Evolutionary conservation across 1,140 invertebrate genomes (phyloP).

Genomic region (Nixonia krombeini): DNA sequence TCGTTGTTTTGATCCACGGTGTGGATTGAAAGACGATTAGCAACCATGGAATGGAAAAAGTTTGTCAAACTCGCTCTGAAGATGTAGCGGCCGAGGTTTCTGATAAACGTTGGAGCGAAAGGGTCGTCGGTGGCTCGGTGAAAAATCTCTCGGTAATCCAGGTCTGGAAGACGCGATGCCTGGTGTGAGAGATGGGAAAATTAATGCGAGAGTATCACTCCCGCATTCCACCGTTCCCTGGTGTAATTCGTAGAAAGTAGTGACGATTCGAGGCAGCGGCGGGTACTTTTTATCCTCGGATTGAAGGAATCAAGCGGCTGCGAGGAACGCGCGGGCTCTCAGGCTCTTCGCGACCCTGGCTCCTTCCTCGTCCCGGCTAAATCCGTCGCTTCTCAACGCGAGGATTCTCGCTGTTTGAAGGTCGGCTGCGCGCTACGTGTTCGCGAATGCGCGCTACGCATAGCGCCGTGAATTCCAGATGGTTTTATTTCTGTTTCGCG

Average conservation of each 20-base stretch:
- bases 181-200: slow-evolving; percentile 9
- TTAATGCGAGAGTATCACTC: slow-evolving; percentile 14
- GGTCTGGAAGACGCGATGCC: slow-evolving; percentile 11
- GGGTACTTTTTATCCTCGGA: slow-evolving; percentile 16
- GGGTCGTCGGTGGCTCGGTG: slow-evolving; percentile 5
- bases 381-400: slow-evolving; percentile 7
- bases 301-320: slow-evolving; percentile 7
- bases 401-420: slow-evolving; percentile 32
- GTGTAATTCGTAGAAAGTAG: slow-evolving; percentile 26
- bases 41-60: slow-evolving; percentile 30
- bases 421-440: slow-evolving; percentile 29
- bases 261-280: slow-evolving; percentile 12
- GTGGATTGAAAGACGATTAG: no score
- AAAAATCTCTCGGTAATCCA: slow-evolving; percentile 16
- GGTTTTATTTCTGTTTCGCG: slow-evolving; percentile 47
- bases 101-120: slow-evolving; percentile 25
- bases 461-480: slow-evolving; percentile 39
- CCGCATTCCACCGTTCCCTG: background rate
- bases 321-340: slow-evolving; percentile 6
- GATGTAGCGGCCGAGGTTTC: slow-evolving; percentile 14
- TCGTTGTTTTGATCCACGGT: no score
- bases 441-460: slow-evolving; percentile 37
- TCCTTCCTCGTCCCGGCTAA: slow-evolving; percentile 10
- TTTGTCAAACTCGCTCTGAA: slow-evolving; percentile 10
- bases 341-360: background rate